Base-by-base conservation (phyloP, 2,113 vertebrate genomes). In the Ranitomeya variabilis region DNA sequence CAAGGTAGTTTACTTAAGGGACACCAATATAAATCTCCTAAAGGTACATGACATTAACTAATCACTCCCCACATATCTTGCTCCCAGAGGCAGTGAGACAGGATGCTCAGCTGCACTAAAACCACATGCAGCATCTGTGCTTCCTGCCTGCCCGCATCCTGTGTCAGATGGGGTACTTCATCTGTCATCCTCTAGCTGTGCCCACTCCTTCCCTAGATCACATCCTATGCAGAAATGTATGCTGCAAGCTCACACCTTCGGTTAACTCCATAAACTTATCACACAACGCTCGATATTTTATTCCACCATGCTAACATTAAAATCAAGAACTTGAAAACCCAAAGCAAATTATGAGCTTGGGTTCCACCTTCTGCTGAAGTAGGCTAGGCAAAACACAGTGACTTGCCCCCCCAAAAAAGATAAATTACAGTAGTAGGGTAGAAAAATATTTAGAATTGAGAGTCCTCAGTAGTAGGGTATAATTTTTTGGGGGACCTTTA, bases 141-240 rank as follows among this genome's bases (percentile, higher is more conserved):
- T 69, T 83, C 31, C 45, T 84, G 64, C 82, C 82, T 45, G 64
- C 82, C 64, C 82, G 64, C 82, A 54, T 84, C 82, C 82, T 69
- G 82, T 66, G 37, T 84, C 64, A 71, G 23, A 60, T 45, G 51
- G 64, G 21, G 62, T 23, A 45, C 64, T 18, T 51, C 51, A 9
- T 18, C 82, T 13, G 37, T 23, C 51, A 84, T 62, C 55, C 57
- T 80, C 54, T 26, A 78, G 54, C 52, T 60, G 80, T 37, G 57
- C 79, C 82, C 82, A 69, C 64, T 14, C 10, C 66, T 71, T 55
- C 45, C 37, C 14, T 4, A 66, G 18, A 82, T 37, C 16, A 31
- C 16, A 19, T 19, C 51, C 76, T n/a, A 59, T 26, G 19, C 54
- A 59, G 52, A 6, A 8, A 37, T 55, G 31, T 31, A 45, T 45